phyloP scores from a whole-genome alignment of 2,888 invertebrate species.

The Synanthedon myopaeformis region DNA sequence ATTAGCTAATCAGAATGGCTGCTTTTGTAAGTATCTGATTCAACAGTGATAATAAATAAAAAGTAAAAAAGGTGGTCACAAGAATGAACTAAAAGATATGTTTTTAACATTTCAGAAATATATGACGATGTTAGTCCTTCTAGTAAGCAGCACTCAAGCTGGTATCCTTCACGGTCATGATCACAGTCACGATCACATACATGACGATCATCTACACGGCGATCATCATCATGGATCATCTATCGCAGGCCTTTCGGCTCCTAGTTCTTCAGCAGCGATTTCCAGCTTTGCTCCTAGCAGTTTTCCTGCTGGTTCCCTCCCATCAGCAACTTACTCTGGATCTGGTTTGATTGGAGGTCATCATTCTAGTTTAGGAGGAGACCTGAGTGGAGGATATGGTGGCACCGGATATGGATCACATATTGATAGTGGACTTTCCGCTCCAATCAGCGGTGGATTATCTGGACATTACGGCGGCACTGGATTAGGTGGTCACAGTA shows the following conservation, averaged over 20 bases:
- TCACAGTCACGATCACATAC: conserved; percentile 18
- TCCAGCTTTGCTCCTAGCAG: conserved; percentile 57
- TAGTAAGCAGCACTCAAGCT: conserved; percentile 48
- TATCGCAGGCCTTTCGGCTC: conserved; percentile 9
- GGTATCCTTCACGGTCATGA: conserved; percentile 37
- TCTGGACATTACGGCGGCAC: background rate
- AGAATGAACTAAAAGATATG: background rate
- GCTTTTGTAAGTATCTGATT: conserved; percentile 48
- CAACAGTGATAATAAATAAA: background rate
- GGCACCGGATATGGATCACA: background rate
- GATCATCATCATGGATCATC: background rate
- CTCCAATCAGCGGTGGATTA: background rate
- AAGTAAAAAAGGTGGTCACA: background rate
- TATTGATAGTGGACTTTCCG: background rate
- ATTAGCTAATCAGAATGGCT: conserved; percentile 65
- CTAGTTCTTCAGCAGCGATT: conserved; percentile 7
- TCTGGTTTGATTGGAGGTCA: conserved; percentile 12
- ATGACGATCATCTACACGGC: conserved; percentile 1
- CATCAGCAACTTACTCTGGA: conserved; percentile 52
- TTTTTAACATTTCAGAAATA: conserved; percentile 38
- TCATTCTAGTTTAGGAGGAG: conserved; percentile 3
- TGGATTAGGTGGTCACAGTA: background rate
- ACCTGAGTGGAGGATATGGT: background rate
- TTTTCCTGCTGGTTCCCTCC: conserved; percentile 51
- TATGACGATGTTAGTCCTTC: conserved; percentile 52